These are phyloP conservation scores for Listronotus oregonensis DNA, from an alignment of 1,140 invertebrate genomes.

Conservation along the genomic window DNA sequence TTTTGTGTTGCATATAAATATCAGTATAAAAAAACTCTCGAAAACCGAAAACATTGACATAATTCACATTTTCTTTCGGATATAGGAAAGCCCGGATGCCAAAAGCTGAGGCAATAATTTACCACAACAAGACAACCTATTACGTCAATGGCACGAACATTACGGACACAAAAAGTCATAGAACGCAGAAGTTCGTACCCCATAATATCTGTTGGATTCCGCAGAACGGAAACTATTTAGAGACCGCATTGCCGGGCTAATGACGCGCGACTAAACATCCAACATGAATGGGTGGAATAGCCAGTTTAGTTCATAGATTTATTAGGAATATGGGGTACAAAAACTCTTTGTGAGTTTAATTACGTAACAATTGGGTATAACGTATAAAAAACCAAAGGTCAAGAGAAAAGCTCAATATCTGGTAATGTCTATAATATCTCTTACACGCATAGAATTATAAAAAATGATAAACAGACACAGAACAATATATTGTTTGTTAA, in stretches of 20 bases:
- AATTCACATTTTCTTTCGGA: slow-evolving; percentile 25
- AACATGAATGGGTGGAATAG: slow-evolving; percentile 27
- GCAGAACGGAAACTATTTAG: slow-evolving; percentile 46
- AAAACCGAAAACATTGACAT: neutral
- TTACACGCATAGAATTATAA: too few relatives aligned
- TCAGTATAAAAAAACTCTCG: too few relatives aligned
- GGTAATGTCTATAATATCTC: too few relatives aligned
- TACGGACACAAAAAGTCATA: slow-evolving; percentile 48
- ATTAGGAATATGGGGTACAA: slow-evolving; percentile 11
- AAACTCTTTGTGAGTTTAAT: too few relatives aligned
- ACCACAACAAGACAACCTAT: slow-evolving; percentile 46
- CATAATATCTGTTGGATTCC: slow-evolving; percentile 43
- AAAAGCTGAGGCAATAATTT: slow-evolving; percentile 35
- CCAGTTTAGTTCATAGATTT: slow-evolving; percentile 15
- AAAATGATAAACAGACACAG: too few relatives aligned
- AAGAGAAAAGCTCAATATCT: too few relatives aligned
- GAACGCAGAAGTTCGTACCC: slow-evolving; percentile 47
- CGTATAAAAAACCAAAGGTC: too few relatives aligned
- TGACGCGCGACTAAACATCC: slow-evolving; percentile 43
- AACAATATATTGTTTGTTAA: too few relatives aligned
- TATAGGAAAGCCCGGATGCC: slow-evolving; percentile 24
- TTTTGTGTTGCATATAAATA: too few relatives aligned
- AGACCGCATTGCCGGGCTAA: slow-evolving; percentile 43
- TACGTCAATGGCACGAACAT: slow-evolving; percentile 45
- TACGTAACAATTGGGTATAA: too few relatives aligned